Percentiles rank a stretch among this genome's conserved stretches.
phyloP scores from a whole-genome alignment of 2,888 invertebrate species.

The Lucinisca nassula region DNA sequence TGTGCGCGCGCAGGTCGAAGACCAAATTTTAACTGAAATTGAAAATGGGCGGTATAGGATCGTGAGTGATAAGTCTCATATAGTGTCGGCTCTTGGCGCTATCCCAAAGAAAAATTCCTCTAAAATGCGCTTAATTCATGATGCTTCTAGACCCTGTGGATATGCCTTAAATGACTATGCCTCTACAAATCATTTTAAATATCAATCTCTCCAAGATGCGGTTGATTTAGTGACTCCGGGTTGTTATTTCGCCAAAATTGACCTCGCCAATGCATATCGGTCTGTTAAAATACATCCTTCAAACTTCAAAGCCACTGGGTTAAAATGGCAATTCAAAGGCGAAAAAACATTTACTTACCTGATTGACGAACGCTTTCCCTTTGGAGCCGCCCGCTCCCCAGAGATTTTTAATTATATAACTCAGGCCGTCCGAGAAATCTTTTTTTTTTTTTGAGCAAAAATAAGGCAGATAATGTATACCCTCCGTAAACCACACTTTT shows the following conservation, averaged over 20 bases:
- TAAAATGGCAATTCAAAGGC: constrained; percentile 31
- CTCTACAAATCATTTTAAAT: background rate
- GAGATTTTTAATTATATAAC: constrained; percentile 24
- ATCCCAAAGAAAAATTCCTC: constrained; percentile 29
- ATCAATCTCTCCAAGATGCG: constrained; percentile 29
- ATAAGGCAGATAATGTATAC: too few relatives aligned
- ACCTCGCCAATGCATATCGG: constrained; percentile 16
- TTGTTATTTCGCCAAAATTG: constrained; percentile 36
- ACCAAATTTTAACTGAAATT: constrained; percentile 32
- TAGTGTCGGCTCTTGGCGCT: too few relatives aligned
- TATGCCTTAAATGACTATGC: constrained; percentile 35
- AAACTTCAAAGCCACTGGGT: constrained; percentile 22
- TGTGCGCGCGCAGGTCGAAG: constrained; percentile 34
- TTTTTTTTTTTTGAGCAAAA: too few relatives aligned
- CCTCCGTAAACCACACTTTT: too few relatives aligned
- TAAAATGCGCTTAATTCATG: constrained; percentile 25
- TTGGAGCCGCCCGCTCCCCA: constrained; percentile 17
- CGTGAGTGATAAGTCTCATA: constrained; percentile 30
- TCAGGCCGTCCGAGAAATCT: constrained; percentile 20
- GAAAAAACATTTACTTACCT: constrained; percentile 17
- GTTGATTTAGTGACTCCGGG: constrained; percentile 18
- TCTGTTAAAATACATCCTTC: background rate
- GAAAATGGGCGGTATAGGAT: constrained; percentile 43
- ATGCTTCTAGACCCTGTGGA: background rate
- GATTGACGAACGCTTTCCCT: constrained; percentile 28